Percentiles rank a stretch among this genome's conserved stretches.
Conservation (phyloP, 2,113 vertebrate species). For the Pterocles orientalis region DNA sequence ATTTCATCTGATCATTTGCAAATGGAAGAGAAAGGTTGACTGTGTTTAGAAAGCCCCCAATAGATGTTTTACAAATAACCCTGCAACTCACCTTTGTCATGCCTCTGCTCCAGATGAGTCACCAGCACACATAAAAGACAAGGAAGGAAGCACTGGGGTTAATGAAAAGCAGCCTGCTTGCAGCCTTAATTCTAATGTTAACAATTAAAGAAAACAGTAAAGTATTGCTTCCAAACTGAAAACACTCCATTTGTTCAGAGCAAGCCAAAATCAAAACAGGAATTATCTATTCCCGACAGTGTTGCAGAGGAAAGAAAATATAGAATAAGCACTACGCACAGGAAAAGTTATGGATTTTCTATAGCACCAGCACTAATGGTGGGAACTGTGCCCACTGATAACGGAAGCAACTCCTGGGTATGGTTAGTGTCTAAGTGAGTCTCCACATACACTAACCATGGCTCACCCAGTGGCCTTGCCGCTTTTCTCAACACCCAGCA, state of each 20-base stretch:
- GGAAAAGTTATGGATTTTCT: background rate
- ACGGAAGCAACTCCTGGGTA: background rate
- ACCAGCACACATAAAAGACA: background rate
- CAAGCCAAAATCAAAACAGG: background rate
- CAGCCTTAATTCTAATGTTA: background rate
- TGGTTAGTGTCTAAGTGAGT: background rate
- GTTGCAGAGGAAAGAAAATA: background rate
- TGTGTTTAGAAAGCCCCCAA: background rate
- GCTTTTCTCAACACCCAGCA: background rate
- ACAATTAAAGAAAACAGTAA: constrained; percentile 10
- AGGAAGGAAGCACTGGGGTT: background rate
- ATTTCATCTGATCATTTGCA: background rate
- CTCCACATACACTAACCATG: background rate
- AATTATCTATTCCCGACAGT: background rate
- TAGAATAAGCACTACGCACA: background rate
- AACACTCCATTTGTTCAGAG: background rate
- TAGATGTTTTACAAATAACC: background rate
- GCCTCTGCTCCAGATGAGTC: background rate
- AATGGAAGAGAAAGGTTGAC: background rate
- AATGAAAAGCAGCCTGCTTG: background rate
- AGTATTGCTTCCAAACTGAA: background rate
- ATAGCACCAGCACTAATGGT: background rate
- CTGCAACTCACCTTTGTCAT: background rate
- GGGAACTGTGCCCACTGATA: background rate
- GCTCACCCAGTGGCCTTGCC: background rate